Evolutionary conservation across 2,888 invertebrate genomes (phyloP), one percentile per base, ranked within the genome.

Genomic region (Boloria selene): DNA sequence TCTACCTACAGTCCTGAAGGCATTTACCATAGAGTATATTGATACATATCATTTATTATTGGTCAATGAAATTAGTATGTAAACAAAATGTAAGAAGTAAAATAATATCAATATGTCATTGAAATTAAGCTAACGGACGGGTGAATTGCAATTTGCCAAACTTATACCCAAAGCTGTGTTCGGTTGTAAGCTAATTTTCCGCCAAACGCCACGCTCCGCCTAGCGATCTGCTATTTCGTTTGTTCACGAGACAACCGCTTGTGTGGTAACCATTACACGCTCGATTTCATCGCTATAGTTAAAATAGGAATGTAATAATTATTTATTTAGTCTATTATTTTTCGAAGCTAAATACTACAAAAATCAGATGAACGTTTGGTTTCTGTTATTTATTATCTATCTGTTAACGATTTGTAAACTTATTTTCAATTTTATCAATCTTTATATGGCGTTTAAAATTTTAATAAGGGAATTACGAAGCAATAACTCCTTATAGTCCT

Each of bases 191-290:
- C 86, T 87, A 88, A 88, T 89, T 88, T 88, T 87, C 87, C 87
- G 86, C 81, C 84, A 82, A 86, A 85, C 86, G 85, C 86, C 72
- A 50, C 59, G 59, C 59, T 26, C 49, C 59, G 73, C 77, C 79
- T 79, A 81, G 72, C 72, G 73, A 80, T 78, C 78, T 78, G 81
- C 84, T 80, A 86, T 87, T 86, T 82, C 84, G 87, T 88, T 87
- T 86, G 88, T 88, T 84, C 87, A 81, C 86, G 85, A 87, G 88
- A 87, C 87, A 87, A 84, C 84, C 85, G 78, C 80, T 78, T 80
- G 81, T 80, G 88, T 84, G 87, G 88, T 87, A 87, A 85, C 89
- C 82, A 90, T 89, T 90, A 89, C 87, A 89, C 88, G 89, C 83
- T 89, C 89, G 86, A 89, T 90, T 90, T 88, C 86, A 81, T 81